Evolutionary conservation across 2,797 vertebrate species (phyloP).

Genomic region (Chanos chanos): DNA sequence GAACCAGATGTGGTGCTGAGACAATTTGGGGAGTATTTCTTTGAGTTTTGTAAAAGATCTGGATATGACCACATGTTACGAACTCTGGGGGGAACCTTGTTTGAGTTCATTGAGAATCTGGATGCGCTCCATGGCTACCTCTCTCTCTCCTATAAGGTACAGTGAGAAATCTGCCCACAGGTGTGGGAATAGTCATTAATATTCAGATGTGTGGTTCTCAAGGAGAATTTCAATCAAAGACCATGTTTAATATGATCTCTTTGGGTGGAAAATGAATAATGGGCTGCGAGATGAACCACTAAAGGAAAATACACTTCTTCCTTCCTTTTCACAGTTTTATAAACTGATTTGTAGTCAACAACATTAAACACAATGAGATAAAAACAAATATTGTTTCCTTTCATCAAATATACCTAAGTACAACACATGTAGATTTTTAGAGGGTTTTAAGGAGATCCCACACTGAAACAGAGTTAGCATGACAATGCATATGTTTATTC

Average conservation of each 20-base stretch:
- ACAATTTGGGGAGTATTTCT: slow-evolving; percentile 80
- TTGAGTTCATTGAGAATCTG: slow-evolving; percentile 78
- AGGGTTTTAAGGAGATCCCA: too few relatives aligned
- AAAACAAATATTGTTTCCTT: neutral
- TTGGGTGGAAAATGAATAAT: slow-evolving; percentile 1
- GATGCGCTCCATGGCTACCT: slow-evolving; percentile 78
- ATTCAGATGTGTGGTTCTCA: slow-evolving; percentile 3
- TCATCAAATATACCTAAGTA: neutral
- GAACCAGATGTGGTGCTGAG: slow-evolving; percentile 68
- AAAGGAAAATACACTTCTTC: neutral
- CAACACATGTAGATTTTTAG: neutral
- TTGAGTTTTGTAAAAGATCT: slow-evolving; percentile 78
- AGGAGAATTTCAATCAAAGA: slow-evolving; percentile 17
- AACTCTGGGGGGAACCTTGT: slow-evolving; percentile 77
- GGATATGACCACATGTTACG: slow-evolving; percentile 80
- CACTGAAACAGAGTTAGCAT: too few relatives aligned
- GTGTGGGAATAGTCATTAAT: neutral
- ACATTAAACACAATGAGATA: neutral
- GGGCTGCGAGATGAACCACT: slow-evolving; percentile 10
- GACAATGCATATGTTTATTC: too few relatives aligned
- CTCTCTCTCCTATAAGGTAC: slow-evolving; percentile 78
- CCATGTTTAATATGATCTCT: slow-evolving; percentile 21
- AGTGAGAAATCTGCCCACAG: neutral
- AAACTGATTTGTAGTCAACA: slow-evolving; percentile 1
- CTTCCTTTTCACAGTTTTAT: neutral